These are phyloP conservation scores for Zoanthus sociatus DNA, from an alignment of 92 coral and sea anemone species.

Conservation along the genomic window DNA sequence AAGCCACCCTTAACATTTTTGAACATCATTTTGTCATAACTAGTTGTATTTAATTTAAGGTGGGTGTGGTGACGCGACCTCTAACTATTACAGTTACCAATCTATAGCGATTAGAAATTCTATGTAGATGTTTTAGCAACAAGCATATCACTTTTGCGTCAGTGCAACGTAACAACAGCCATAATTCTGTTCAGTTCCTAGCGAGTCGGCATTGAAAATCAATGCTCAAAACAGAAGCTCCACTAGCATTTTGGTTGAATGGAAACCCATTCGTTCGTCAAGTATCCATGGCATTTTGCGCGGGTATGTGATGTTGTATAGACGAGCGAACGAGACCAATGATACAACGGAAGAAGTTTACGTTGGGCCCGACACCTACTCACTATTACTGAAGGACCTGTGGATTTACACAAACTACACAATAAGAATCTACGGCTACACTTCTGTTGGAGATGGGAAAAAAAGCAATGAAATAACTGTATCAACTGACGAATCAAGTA, in stretches of 20 bases:
- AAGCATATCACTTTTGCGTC: too few species aligned
- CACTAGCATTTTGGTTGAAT: constrained; percentile 75
- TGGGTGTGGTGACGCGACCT: too few species aligned
- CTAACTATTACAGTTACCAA: too few species aligned
- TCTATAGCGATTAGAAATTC: too few species aligned
- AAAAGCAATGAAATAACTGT: constrained; percentile 64
- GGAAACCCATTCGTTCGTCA: constrained; percentile 75
- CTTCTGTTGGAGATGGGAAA: constrained; percentile 81
- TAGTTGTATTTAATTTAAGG: too few species aligned
- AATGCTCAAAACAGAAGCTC: constrained; percentile 76
- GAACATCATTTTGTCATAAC: too few species aligned
- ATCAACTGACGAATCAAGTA: constrained; percentile 93
- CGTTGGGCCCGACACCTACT: constrained; percentile 42
- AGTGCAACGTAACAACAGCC: background rate
- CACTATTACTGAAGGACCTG: constrained; percentile 60
- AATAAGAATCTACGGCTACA: constrained; percentile 82
- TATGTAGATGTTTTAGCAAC: too few species aligned
- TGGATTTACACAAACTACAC: constrained; percentile 86
- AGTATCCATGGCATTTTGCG: constrained; percentile 83
- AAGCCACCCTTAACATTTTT: too few species aligned
- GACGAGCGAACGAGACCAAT: constrained; percentile 68
- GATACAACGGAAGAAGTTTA: constrained; percentile 44
- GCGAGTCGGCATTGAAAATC: constrained; percentile 67
- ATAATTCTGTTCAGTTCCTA: constrained; percentile 72
- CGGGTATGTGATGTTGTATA: constrained; percentile 81